A percentile compares a stretch with the other conserved stretches of the same genome.
phyloP scores from a whole-genome alignment of 1,140 invertebrate genomes.

The Drosophila mayri region DNA sequence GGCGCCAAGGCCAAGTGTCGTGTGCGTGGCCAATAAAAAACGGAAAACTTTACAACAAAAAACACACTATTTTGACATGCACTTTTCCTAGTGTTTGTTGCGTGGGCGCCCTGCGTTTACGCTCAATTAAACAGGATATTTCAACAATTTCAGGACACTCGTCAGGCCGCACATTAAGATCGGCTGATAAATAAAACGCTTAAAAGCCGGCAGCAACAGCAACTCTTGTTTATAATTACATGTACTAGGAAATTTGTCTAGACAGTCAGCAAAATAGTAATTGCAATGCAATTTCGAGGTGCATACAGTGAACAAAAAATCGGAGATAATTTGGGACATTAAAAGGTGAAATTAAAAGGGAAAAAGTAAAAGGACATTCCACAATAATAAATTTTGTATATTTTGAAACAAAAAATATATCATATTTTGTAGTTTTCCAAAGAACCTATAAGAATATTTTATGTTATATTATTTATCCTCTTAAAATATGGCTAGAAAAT shows the following conservation, averaged over 20 bases:
- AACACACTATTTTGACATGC: slow-evolving; percentile 54
- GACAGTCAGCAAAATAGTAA: slow-evolving; percentile 53
- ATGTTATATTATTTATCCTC: neutral
- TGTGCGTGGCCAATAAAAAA: slow-evolving; percentile 51
- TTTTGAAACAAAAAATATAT: too few species aligned
- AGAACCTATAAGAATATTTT: neutral
- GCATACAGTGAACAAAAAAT: slow-evolving; percentile 4
- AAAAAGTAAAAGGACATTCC: neutral
- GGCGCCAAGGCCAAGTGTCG: slow-evolving; percentile 24
- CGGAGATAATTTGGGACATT: neutral
- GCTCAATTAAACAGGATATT: slow-evolving; percentile 75
- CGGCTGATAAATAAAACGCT: slow-evolving; percentile 28
- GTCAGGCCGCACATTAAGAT: slow-evolving; percentile 53
- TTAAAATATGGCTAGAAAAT: neutral
- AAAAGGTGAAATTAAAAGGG: neutral
- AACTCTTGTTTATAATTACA: slow-evolving; percentile 20
- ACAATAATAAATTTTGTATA: too few species aligned
- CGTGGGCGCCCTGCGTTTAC: slow-evolving; percentile 33
- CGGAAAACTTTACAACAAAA: slow-evolving; percentile 15
- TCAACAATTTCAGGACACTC: slow-evolving; percentile 52
- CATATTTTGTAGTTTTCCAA: neutral
- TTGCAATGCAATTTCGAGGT: slow-evolving; percentile 43
- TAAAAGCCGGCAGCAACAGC: slow-evolving; percentile 12
- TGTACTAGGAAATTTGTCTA: slow-evolving; percentile 71
- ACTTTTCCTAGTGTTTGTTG: slow-evolving; percentile 19